Evolutionary conservation across 2,888 invertebrate species (phyloP).

Genomic region (Drosophila yooni): DNA sequence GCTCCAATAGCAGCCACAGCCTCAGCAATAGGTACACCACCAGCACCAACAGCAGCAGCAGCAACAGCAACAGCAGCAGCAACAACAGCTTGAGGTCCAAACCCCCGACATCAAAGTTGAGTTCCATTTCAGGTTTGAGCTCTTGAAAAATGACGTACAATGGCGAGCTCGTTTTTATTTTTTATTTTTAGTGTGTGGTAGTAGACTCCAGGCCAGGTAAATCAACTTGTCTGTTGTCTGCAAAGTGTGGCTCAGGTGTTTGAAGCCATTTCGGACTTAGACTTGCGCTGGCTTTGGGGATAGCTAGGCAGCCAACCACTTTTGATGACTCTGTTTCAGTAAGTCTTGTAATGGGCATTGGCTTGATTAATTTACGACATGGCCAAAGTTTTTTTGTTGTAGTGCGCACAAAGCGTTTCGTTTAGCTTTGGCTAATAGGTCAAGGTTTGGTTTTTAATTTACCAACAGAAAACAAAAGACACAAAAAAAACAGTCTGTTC

Average conservation of each 20-base stretch:
- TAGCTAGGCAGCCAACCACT: conserved; percentile 51
- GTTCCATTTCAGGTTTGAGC: conserved; percentile 74
- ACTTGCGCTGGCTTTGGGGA: conserved; percentile 17
- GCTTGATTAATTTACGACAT: conserved; percentile 75
- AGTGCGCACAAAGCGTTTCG: conserved; percentile 56
- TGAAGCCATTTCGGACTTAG: conserved; percentile 28
- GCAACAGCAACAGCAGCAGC: conserved; percentile 12
- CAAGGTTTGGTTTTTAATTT: conserved; percentile 55
- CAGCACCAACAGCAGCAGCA: conserved; percentile 13
- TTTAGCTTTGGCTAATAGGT: conserved; percentile 68
- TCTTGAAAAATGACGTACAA: conserved; percentile 76
- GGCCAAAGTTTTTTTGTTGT: conserved; percentile 48
- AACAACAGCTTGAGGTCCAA: conserved; percentile 31
- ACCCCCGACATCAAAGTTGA: conserved; percentile 42
- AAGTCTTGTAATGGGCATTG: conserved; percentile 52
- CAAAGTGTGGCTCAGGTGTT: conserved; percentile 61
- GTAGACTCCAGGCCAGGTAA: conserved; percentile 58
- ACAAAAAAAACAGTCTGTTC: not conserved
- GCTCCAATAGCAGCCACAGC: conserved; percentile 18
- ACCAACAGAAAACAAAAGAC: conserved; percentile 1
- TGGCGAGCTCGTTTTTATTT: conserved; percentile 49
- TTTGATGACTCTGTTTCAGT: conserved; percentile 73
- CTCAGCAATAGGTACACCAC: conserved; percentile 21
- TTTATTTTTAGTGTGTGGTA: conserved; percentile 17
- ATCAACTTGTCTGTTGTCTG: conserved; percentile 75